Evolutionary conservation across 2,888 invertebrate species (phyloP).

Genomic region (Campoletis raptor): DNA sequence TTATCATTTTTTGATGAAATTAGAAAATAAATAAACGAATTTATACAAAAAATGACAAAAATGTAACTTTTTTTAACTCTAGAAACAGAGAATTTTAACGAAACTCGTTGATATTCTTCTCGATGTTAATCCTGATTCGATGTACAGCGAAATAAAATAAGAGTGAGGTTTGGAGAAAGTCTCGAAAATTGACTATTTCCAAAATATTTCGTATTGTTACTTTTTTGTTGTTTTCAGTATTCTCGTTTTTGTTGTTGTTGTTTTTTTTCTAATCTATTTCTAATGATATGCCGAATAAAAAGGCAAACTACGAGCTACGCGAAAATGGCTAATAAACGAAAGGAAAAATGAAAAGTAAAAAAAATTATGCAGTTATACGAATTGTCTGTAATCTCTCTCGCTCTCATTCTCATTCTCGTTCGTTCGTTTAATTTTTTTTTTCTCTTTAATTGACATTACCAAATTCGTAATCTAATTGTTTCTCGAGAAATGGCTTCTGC

Average conservation of each 20-base stretch:
- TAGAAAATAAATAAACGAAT: too few relatives aligned
- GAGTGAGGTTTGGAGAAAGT: conserved; percentile 26
- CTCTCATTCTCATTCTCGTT: conserved; percentile 17
- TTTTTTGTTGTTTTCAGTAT: not conserved
- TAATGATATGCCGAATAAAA: conserved; percentile 72
- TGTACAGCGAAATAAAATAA: conserved; percentile 56
- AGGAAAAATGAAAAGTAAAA: conserved; percentile 30
- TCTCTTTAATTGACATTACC: conserved; percentile 61
- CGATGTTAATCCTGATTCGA: conserved; percentile 47
- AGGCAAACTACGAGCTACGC: conserved; percentile 68
- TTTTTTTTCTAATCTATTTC: conserved; percentile 56
- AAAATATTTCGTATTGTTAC: conserved; percentile 24
- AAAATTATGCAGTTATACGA: conserved; percentile 7
- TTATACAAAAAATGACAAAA: too few relatives aligned
- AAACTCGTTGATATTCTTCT: conserved; percentile 11
- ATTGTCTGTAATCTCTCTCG: conserved; percentile 16
- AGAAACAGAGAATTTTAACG: not conserved
- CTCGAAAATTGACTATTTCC: conserved; percentile 19
- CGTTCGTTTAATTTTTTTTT: not conserved
- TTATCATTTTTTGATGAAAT: too few relatives aligned
- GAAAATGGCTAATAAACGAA: conserved; percentile 40
- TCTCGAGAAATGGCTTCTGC: conserved; percentile 52
- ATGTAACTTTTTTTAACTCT: too few relatives aligned
- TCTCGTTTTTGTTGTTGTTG: not conserved
- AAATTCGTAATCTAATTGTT: conserved; percentile 20